Percentiles rank a stretch among this genome's conserved stretches.
phyloP scores from a whole-genome alignment of 2,797 vertebrate genomes.

The Chrosomus eos region DNA sequence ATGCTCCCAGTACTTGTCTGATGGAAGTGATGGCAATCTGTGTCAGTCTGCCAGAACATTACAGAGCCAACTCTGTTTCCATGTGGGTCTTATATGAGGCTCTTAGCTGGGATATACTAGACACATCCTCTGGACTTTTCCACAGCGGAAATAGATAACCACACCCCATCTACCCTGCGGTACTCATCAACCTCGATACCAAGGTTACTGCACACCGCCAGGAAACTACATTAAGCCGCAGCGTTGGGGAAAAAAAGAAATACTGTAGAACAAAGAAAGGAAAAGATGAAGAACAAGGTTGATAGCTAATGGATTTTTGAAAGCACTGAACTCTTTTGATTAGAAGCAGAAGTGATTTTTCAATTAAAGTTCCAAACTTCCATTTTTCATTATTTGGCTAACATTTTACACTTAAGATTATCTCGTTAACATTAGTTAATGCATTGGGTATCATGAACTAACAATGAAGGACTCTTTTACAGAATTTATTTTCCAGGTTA shows the following conservation, averaged over 20 bases:
- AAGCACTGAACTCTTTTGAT: background rate
- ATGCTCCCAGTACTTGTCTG: background rate
- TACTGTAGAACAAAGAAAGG: background rate
- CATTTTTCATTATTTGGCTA: background rate
- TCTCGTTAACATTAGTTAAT: background rate
- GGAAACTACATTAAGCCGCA: slow-evolving; percentile 48
- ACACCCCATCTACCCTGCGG: slow-evolving; percentile 24
- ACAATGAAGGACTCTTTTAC: background rate
- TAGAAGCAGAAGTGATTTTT: background rate
- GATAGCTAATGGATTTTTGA: background rate
- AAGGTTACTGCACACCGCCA: slow-evolving; percentile 49
- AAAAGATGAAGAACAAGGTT: background rate
- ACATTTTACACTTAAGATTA: background rate
- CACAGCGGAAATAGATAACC: slow-evolving; percentile 37
- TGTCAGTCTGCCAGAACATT: slow-evolving; percentile 10
- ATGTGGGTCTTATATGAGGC: slow-evolving; percentile 27
- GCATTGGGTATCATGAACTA: background rate
- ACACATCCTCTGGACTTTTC: slow-evolving; percentile 49
- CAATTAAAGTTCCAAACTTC: background rate
- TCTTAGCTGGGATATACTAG: slow-evolving; percentile 37
- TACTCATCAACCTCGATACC: slow-evolving; percentile 50
- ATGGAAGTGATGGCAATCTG: background rate
- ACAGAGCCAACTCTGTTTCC: slow-evolving; percentile 9
- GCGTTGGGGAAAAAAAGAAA: background rate
- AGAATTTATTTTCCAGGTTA: background rate